A percentile compares a stretch with the other conserved stretches of the same genome.
These are phyloP conservation scores for Cydia splendana DNA, from an alignment of 1,140 invertebrate species.

Conservation along the genomic window DNA sequence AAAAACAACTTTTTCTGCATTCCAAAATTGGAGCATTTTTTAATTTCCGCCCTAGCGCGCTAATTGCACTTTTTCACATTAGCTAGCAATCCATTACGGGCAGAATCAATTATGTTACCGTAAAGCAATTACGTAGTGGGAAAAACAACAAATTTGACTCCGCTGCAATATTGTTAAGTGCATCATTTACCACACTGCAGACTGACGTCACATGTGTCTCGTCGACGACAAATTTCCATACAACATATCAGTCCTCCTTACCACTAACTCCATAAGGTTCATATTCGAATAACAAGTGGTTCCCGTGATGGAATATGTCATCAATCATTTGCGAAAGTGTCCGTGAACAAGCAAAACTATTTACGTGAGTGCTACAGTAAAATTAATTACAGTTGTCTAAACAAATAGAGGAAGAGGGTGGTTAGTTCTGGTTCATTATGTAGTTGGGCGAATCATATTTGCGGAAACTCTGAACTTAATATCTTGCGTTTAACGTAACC, in stretches of 20 bases:
- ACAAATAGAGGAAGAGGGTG: constrained; percentile 35
- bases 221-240: constrained; percentile 28
- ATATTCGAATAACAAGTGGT: neutral
- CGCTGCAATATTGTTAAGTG: constrained; percentile 48
- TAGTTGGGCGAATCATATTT: constrained; percentile 1
- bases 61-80: constrained; percentile 40
- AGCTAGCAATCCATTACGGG: constrained; percentile 43
- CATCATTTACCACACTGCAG: constrained; percentile 47
- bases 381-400: constrained; percentile 44
- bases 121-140: constrained; percentile 28
- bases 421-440: constrained; percentile 21
- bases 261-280: neutral
- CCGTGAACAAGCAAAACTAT: constrained; percentile 41
- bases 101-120: constrained; percentile 40
- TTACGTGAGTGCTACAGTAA: constrained; percentile 35
- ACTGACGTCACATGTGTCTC: constrained; percentile 40
- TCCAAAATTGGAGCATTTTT: constrained; percentile 11
- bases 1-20: neutral
- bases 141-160: constrained; percentile 43
- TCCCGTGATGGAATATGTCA: constrained; percentile 33
- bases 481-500: neutral
- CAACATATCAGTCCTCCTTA: neutral
- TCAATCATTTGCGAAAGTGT: constrained; percentile 49
- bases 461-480: neutral
- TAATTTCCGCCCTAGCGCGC: constrained; percentile 23